Evolutionary conservation across 2,797 vertebrate genomes (phyloP), one percentile per base, ranked within the genome.

Genomic region (Chloroceryle amazona): DNA sequence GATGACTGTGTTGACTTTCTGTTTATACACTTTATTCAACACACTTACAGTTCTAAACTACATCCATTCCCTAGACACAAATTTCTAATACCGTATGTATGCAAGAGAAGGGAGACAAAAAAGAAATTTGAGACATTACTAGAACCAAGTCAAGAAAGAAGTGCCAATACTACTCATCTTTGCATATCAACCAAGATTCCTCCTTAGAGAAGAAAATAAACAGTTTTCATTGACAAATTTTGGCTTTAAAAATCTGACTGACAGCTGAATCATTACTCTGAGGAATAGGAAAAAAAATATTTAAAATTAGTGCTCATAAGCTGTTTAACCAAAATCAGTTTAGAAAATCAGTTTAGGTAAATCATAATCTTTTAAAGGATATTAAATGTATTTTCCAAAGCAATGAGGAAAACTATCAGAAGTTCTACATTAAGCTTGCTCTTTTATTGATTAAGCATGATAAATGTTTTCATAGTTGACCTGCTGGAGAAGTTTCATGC

Each of bases 291-390:
- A 51, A 28, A 51, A 72, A 85, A 81, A 88, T 42, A 22, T 19
- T 51, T 55, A 39, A 94, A 86, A 94, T 86, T 89, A 92, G 47
- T 66, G 42, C 26, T 79, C 20, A 60, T 46, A 94, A 91, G 47
- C 29, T 67, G 51, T 88, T 94, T 66, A 79, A 63, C n/a, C 33
- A 95, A 65, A 82, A 80, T 68, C 41, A 91, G 54, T 74, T 79
- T 33, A 89, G 39, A 91, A 94, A 85, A 88, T 46, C 55, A n/a
- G n/a, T 76, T 51, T 78, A 35, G 25, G 57, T 62, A 79, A 90
- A 93, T 51, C 9, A 84, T 12, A 25, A 2, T n/a, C 4, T 70
- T 74, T 70, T 74, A 73, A 89, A 83, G 13, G 16, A 19, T 91
- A 93, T 66, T 54, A 72, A 86, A 83, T 42, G 1, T 25, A 67